A percentile compares a stretch with the other conserved stretches of the same genome.
Conservation (phyloP, 2,888 invertebrate genomes). For the Anarsia innoxiella region DNA sequence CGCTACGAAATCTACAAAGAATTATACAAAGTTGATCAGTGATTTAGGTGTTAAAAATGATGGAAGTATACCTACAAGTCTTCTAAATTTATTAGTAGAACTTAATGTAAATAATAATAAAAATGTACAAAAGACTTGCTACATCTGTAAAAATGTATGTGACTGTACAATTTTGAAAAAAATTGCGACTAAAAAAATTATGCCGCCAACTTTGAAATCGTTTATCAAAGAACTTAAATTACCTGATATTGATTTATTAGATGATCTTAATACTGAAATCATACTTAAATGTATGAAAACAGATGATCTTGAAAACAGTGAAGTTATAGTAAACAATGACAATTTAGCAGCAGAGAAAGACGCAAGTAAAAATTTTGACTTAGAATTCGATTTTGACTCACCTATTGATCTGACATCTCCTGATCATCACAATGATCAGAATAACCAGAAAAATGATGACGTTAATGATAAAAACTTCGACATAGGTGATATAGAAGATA, state of each 20-base stretch:
- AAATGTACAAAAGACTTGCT: slow-evolving; percentile 40
- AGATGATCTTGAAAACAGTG: too few species aligned
- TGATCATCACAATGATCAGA: slow-evolving; percentile 14
- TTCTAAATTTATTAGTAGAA: slow-evolving; percentile 62
- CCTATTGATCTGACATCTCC: slow-evolving; percentile 19
- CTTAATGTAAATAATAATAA: slow-evolving; percentile 53
- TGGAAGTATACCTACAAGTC: slow-evolving; percentile 43
- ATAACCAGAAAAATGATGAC: slow-evolving; percentile 14
- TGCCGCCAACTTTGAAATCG: slow-evolving; percentile 21
- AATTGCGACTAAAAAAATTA: slow-evolving; percentile 24
- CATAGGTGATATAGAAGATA: slow-evolving; percentile 53
- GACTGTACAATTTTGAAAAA: slow-evolving; percentile 46
- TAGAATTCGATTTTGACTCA: slow-evolving; percentile 26
- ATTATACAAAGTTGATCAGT: slow-evolving; percentile 57
- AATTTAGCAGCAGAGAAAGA: too few species aligned
- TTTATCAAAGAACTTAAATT: slow-evolving; percentile 34
- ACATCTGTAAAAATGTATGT: slow-evolving; percentile 58
- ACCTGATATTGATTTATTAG: slow-evolving; percentile 49
- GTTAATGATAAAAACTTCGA: slow-evolving; percentile 48
- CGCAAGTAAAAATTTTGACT: slow-evolving; percentile 23
- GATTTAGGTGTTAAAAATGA: slow-evolving; percentile 53
- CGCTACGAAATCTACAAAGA: slow-evolving; percentile 61
- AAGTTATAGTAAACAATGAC: too few species aligned
- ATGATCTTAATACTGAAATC: slow-evolving; percentile 39
- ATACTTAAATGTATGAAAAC: slow-evolving; percentile 34